phyloP scores from a whole-genome alignment of 2,113 vertebrate species.

The Lepisosteus osseus region DNA sequence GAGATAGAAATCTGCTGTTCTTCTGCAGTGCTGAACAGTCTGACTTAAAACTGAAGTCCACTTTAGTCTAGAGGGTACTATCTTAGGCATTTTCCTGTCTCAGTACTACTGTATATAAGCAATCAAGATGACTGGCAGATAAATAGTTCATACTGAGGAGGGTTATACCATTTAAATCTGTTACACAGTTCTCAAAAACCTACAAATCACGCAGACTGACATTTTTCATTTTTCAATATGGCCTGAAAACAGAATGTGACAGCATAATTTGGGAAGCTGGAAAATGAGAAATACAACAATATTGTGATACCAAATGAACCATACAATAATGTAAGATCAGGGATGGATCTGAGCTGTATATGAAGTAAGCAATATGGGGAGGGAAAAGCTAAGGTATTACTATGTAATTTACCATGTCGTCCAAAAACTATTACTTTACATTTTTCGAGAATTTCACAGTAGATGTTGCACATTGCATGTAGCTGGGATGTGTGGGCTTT shows the following conservation, averaged over 20 bases:
- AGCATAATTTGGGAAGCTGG: constrained; percentile 31
- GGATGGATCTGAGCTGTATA: neutral
- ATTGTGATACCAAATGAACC: constrained; percentile 8
- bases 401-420: no score
- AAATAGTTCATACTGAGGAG: constrained; percentile 28
- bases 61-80: no score
- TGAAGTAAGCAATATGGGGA: no score
- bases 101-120: neutral
- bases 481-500: no score
- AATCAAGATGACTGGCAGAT: constrained; percentile 39
- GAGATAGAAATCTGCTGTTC: constrained; percentile 4
- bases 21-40: neutral
- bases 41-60: no score
- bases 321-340: neutral
- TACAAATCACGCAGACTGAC: neutral
- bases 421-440: no score
- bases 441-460: no score
- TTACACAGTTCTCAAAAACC: no score
- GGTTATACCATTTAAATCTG: no score
- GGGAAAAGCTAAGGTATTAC: neutral
- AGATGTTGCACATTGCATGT: no score
- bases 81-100: no score
- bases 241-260: constrained; percentile 47
- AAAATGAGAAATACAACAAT: neutral
- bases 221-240: constrained; percentile 54